A percentile compares a stretch with the other conserved stretches of the same genome.
Conservation (phyloP, 2,113 vertebrate species). For the Oryzias celebensis region DNA sequence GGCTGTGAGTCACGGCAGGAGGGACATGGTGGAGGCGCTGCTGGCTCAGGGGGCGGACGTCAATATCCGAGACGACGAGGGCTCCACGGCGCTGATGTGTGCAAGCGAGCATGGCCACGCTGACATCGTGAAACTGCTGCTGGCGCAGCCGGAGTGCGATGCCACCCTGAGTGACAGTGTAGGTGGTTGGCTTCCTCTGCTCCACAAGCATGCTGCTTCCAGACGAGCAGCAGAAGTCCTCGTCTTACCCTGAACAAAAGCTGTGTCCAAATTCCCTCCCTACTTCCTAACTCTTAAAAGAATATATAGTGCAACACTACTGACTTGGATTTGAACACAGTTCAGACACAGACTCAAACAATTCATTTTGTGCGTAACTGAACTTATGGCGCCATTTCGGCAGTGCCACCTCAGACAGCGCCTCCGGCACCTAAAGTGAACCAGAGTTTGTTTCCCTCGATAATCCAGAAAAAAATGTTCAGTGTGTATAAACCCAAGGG, state of each 20-base stretch:
- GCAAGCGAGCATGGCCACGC: conserved; percentile 93
- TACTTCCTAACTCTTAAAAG: too few relatives aligned
- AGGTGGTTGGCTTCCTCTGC: conserved; percentile 68
- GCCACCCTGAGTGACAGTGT: conserved; percentile 89
- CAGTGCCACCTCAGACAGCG: too few relatives aligned
- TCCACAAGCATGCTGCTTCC: conserved; percentile 5
- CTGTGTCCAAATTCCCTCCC: not conserved
- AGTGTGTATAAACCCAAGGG: too few relatives aligned
- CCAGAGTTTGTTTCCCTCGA: too few relatives aligned
- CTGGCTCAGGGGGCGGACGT: conserved; percentile 88
- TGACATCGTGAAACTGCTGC: conserved; percentile 90
- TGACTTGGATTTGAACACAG: too few relatives aligned
- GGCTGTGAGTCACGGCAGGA: conserved; percentile 91
- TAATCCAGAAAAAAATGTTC: too few relatives aligned
- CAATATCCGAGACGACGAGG: conserved; percentile 94
- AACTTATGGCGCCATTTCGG: too few relatives aligned
- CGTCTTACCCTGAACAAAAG: conserved; percentile 9
- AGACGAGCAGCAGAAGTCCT: conserved; percentile 6
- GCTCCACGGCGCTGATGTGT: conserved; percentile 96
- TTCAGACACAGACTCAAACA: too few relatives aligned
- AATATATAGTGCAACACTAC: too few relatives aligned
- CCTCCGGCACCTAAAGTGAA: too few relatives aligned
- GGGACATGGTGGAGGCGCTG: conserved; percentile 92
- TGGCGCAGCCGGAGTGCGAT: conserved; percentile 87
- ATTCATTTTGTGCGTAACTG: too few relatives aligned